Base-by-base conservation (phyloP, 2,113 vertebrate genomes). In the Spermophilus dauricus region DNA sequence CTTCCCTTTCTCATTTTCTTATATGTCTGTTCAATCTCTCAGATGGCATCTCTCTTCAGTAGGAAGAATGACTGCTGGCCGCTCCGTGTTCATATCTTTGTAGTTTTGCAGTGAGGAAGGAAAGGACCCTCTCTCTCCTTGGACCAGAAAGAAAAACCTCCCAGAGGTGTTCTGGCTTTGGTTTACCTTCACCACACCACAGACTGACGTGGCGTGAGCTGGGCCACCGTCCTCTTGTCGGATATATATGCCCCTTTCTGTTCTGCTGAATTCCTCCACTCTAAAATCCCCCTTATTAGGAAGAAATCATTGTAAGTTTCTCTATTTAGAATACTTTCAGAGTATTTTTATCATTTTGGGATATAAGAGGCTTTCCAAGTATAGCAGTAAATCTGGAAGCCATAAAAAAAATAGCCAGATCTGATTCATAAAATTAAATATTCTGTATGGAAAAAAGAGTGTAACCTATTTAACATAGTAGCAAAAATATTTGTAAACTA, bases 261-360 rank as follows among this genome's bases (percentile, higher is more conserved):
- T n/a, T 70, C 73, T 30, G 56, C 34, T 32, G 6, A 73, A 86
- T 22, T 17, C 73, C 39, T 63, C 30, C 85, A 22, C 42, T 83
- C 65, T 76, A 65, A 89, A 72, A 28, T 65, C 16, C 37, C 37
- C 56, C 63, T 89, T 42, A 67, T 53, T 51, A 84, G 61, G 16
- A 78, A 84, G 45, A 58, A 30, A 73, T 72, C 30, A 83, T n/a
- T 84, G 39, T 56, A 39, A 24, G 67, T 91, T 78, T 86, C 69
- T 95, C 48, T 70, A 51, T 3, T 20, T 87, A 48, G 83, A 72
- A 87, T 86, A 65, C 45, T 63, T 30, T 26, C 37, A 48, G 26
- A 69, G 45, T 93, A 77, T 86, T 86, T 97, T 86, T 86, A 61
- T 96, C 34, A 82, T 85, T 34, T 48, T 34, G 11, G 28, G 45